Evolutionary conservation across 1,140 invertebrate genomes (phyloP).

Genomic region (Tribolium castaneum): DNA sequence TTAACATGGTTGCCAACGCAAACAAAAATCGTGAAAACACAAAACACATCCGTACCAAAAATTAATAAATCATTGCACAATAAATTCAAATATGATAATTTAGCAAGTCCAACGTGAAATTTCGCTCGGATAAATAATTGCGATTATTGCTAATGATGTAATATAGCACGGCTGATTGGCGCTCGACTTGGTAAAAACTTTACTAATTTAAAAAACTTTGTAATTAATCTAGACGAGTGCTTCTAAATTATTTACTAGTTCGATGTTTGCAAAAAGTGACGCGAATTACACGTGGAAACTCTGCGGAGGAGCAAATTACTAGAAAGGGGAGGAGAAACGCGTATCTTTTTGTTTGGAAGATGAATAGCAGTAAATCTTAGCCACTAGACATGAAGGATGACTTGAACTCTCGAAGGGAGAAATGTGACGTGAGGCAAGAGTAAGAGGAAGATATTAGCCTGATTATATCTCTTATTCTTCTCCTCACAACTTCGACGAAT

Average conservation of each 20-base stretch:
- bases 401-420: conserved; percentile 50
- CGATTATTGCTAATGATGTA: neutral
- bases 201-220: neutral
- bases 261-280: conserved; percentile 13
- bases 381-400: conserved; percentile 55
- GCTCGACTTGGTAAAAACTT: no score
- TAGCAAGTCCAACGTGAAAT: neutral
- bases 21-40: conserved; percentile 22
- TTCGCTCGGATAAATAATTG: neutral
- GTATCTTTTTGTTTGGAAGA: conserved; percentile 54
- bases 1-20: neutral
- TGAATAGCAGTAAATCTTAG: conserved; percentile 57
- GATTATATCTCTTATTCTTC: conserved; percentile 52
- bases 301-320: conserved; percentile 43
- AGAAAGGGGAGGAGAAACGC: conserved; percentile 34
- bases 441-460: conserved; percentile 47
- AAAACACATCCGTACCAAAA: neutral
- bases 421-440: conserved; percentile 45
- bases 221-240: neutral
- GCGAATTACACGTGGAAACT: conserved; percentile 17
- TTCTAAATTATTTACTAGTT: conserved; percentile 12
- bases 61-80: neutral
- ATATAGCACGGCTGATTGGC: no score
- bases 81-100: neutral
- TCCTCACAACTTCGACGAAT: conserved; percentile 47